These are phyloP conservation scores for Linurgus olivaceus DNA, from an alignment of 2,797 vertebrate genomes.

Conservation along the genomic window DNA sequence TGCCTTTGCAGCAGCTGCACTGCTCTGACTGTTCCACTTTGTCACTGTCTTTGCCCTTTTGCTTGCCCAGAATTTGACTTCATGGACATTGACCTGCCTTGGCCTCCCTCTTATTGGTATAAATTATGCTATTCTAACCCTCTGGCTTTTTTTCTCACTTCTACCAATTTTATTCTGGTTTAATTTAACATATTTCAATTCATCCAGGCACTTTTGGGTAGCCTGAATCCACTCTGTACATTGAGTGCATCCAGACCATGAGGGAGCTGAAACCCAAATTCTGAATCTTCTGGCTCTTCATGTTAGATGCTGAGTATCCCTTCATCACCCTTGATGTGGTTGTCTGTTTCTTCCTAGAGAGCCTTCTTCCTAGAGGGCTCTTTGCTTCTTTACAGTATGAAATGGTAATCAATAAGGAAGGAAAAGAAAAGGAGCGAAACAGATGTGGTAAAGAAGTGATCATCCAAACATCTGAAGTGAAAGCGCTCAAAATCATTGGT, in stretches of 20 bases:
- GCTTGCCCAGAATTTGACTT: slow-evolving; percentile 26
- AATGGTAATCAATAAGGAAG: background rate
- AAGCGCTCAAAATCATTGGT: background rate
- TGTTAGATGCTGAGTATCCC: background rate
- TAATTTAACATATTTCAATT: background rate
- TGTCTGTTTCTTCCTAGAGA: background rate
- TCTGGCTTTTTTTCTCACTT: background rate
- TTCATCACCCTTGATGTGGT: background rate
- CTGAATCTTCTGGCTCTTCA: background rate
- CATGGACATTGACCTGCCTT: background rate
- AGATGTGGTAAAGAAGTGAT: background rate
- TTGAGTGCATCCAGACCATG: background rate
- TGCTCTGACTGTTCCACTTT: slow-evolving; percentile 4
- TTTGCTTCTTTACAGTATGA: background rate
- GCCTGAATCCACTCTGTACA: background rate
- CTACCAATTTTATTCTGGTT: background rate
- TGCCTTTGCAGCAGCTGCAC: background rate
- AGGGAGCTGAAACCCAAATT: background rate
- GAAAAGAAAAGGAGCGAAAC: background rate
- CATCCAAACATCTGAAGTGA: background rate
- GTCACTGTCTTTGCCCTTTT: slow-evolving; percentile 44
- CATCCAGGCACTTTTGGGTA: background rate
- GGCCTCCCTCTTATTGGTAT: background rate
- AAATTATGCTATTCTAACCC: slow-evolving; percentile 12
- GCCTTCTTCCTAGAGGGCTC: background rate